Conservation (phyloP, 2,888 invertebrate genomes). For the Hydropsyche betteni region DNA sequence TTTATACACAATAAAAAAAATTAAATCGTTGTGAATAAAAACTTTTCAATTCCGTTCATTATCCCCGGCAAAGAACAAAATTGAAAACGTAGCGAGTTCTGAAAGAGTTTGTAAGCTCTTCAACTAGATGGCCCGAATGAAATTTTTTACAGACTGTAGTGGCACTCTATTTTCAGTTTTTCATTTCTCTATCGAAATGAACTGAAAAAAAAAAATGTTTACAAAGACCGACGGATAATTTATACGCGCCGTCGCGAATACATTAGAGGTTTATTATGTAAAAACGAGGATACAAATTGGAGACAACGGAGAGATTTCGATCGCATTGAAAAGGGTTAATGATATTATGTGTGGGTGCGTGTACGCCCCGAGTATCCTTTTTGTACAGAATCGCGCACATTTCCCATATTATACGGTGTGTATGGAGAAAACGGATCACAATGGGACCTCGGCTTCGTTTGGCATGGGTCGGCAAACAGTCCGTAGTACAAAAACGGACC, state of each 20-base stretch:
- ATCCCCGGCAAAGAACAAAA: no score
- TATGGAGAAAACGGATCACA: neutral
- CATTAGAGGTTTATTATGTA: slow-evolving; percentile 28
- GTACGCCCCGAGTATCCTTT: slow-evolving; percentile 2
- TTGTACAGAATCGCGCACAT: neutral
- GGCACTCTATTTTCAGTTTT: no score
- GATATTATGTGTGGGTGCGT: slow-evolving; percentile 5
- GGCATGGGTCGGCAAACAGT: slow-evolving; percentile 11
- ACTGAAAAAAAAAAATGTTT: no score
- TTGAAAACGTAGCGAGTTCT: no score
- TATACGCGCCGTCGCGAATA: slow-evolving; percentile 2
- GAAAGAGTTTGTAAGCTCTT: no score
- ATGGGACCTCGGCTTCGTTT: neutral
- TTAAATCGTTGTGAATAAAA: no score
- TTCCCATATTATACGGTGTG: neutral
- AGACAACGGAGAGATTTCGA: slow-evolving; percentile 30
- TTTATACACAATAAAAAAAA: no score
- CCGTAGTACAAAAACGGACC: slow-evolving; percentile 15
- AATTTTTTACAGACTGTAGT: no score
- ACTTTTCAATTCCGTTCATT: no score
- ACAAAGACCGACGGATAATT: no score
- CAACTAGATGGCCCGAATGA: no score
- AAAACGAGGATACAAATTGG: slow-evolving; percentile 29
- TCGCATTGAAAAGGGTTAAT: slow-evolving; percentile 33
- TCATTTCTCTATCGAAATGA: no score